Conservation (phyloP, 2,888 invertebrate species). For the Plemyria rubiginata region DNA sequence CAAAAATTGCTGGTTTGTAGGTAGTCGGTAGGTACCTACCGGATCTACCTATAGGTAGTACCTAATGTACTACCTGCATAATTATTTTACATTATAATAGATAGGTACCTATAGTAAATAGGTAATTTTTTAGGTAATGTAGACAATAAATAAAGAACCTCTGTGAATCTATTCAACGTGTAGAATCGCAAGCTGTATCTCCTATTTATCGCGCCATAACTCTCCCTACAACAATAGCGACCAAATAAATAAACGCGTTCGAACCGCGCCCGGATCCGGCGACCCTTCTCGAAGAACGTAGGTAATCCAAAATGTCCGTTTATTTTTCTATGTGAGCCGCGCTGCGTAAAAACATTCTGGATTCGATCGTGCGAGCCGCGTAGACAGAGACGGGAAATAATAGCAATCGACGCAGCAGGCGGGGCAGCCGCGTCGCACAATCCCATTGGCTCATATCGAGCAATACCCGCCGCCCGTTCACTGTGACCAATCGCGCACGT, state of each 20-base stretch:
- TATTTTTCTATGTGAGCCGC: constrained; percentile 78
- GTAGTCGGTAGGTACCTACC: too few species aligned
- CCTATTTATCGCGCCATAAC: constrained; percentile 79
- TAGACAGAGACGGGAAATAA: constrained; percentile 65
- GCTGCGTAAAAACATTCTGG: constrained; percentile 71
- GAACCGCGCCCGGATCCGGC: constrained; percentile 72
- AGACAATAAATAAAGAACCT: neutral
- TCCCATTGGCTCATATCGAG: constrained; percentile 64
- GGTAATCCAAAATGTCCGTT: constrained; percentile 82
- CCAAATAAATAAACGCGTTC: constrained; percentile 76
- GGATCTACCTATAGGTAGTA: too few species aligned
- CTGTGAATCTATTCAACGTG: constrained; percentile 40
- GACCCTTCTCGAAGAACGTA: constrained; percentile 73
- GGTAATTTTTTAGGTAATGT: neutral
- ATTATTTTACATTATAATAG: too few species aligned
- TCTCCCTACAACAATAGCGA: constrained; percentile 69
- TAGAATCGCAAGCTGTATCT: constrained; percentile 65
- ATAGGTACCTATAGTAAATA: too few species aligned
- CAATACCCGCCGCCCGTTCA: constrained; percentile 72
- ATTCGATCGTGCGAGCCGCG: constrained; percentile 65
- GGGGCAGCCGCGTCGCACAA: constrained; percentile 65
- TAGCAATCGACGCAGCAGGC: constrained; percentile 59
- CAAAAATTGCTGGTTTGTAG: too few species aligned
- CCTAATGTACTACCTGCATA: too few species aligned
- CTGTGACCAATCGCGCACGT: constrained; percentile 61